Percentiles rank a stretch among this genome's conserved stretches.
Evolutionary conservation across 2,888 invertebrate genomes (phyloP).

Genomic region (Candidula unifasciata): DNA sequence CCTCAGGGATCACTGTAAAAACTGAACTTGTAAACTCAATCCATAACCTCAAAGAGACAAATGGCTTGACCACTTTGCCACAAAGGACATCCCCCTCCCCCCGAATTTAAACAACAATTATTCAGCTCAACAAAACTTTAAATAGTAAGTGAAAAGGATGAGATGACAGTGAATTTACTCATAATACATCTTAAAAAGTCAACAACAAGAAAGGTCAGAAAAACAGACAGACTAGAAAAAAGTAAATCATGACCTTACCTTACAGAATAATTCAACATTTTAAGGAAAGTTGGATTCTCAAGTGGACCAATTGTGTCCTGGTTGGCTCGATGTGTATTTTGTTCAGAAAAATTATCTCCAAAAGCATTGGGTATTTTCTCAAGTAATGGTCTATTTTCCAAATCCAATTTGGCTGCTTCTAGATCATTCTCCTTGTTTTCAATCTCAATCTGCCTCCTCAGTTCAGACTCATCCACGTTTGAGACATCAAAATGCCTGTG

Average conservation of each 20-base stretch:
- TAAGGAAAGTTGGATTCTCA: conserved; percentile 43
- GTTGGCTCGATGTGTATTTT: conserved; percentile 34
- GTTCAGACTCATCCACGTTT: conserved; percentile 37
- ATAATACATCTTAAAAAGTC: not conserved
- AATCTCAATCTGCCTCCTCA: conserved; percentile 21
- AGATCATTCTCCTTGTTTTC: conserved; percentile 17
- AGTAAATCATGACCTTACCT: conserved; percentile 27
- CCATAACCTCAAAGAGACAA: too few species aligned
- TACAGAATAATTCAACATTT: conserved; percentile 43
- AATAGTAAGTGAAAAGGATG: not conserved
- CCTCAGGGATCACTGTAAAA: too few species aligned
- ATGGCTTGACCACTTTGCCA: too few species aligned
- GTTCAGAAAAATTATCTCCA: conserved; percentile 33
- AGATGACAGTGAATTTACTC: not conserved
- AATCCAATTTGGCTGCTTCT: not conserved
- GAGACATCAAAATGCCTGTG: conserved; percentile 38
- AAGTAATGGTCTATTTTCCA: conserved; percentile 26
- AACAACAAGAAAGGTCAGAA: not conserved
- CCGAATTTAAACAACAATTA: too few species aligned
- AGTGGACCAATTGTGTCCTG: conserved; percentile 48
- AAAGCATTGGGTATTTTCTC: conserved; percentile 17
- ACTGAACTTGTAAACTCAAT: too few species aligned
- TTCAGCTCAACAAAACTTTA: too few species aligned
- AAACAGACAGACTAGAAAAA: not conserved
- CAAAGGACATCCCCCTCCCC: too few species aligned